Evolutionary conservation across 2,888 invertebrate species (phyloP).

Genomic region (Hirtodrosophila cameraria): DNA sequence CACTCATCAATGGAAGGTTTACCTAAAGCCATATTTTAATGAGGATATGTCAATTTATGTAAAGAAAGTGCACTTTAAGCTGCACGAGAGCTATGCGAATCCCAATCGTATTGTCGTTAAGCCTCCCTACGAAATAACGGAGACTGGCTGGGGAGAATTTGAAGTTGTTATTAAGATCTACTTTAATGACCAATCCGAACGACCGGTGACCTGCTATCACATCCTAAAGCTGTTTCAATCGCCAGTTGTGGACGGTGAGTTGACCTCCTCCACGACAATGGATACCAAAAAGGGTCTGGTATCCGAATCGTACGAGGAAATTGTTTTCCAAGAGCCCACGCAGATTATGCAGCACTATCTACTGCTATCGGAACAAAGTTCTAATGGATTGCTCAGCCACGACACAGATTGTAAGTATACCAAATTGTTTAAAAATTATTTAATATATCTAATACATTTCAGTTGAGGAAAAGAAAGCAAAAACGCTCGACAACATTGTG

Average conservation of each 20-base stretch:
- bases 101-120: conserved; percentile 96
- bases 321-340: conserved; percentile 96
- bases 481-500: conserved; percentile 90
- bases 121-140: conserved; percentile 98
- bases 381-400: conserved; percentile 49
- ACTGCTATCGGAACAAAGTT: conserved; percentile 87
- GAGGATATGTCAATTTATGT: conserved; percentile 97
- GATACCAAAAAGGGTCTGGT: conserved; percentile 90
- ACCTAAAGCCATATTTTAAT: conserved; percentile 95
- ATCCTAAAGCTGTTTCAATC: conserved; percentile 97
- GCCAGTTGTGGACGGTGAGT: conserved; percentile 85
- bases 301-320: conserved; percentile 97
- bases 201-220: conserved; percentile 96
- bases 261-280: conserved; percentile 73
- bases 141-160: conserved; percentile 99
- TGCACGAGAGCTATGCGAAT: conserved; percentile 98
- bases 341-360: conserved; percentile 94
- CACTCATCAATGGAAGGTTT: conserved; percentile 99
- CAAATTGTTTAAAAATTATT: neutral
- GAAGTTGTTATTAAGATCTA: conserved; percentile 99
- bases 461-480: conserved; percentile 96
- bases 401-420: conserved; percentile 59
- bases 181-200: conserved; percentile 96
- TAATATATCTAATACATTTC: conserved; percentile 80
- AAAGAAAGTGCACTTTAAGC: conserved; percentile 97